A percentile compares a stretch with the other conserved stretches of the same genome.
Evolutionary conservation across 2,113 vertebrate genomes (phyloP).

Genomic region (Leucopsar rothschildi): DNA sequence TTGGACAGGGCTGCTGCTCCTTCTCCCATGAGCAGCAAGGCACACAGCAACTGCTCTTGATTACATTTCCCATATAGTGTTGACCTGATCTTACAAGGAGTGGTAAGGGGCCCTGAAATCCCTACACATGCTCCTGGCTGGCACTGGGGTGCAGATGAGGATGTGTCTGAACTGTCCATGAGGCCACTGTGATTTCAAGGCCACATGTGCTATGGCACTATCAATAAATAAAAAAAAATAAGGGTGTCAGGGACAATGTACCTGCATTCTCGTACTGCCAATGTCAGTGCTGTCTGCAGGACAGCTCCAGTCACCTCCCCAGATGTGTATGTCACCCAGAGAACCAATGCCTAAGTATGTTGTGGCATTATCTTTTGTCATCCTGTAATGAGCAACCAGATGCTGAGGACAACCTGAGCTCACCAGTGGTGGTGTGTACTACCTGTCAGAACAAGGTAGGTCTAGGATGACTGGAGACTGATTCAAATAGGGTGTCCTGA

Average conservation of each 20-base stretch:
- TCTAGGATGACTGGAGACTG: background rate
- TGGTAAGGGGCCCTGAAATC: background rate
- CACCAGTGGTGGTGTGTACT: background rate
- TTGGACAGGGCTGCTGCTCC: background rate
- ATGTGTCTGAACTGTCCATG: background rate
- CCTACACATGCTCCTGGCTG: background rate
- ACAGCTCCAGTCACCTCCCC: background rate
- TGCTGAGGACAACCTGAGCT: background rate
- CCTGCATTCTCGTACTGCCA: accelerated
- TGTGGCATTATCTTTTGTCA: background rate
- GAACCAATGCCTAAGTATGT: background rate
- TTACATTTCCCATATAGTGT: background rate
- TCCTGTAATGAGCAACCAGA: accelerated
- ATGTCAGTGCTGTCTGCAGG: background rate
- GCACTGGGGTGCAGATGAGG: background rate
- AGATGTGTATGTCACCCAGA: accelerated
- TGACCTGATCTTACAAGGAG: background rate
- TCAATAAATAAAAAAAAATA: background rate
- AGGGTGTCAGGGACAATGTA: accelerated
- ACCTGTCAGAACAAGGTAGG: background rate
- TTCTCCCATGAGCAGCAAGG: background rate
- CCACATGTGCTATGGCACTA: background rate
- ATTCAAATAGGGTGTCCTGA: background rate
- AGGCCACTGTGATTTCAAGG: background rate
- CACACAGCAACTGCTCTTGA: background rate